These are phyloP conservation scores for Odocoileus virginianus DNA, from an alignment of 2,113 vertebrate genomes.

Conservation along the genomic window DNA sequence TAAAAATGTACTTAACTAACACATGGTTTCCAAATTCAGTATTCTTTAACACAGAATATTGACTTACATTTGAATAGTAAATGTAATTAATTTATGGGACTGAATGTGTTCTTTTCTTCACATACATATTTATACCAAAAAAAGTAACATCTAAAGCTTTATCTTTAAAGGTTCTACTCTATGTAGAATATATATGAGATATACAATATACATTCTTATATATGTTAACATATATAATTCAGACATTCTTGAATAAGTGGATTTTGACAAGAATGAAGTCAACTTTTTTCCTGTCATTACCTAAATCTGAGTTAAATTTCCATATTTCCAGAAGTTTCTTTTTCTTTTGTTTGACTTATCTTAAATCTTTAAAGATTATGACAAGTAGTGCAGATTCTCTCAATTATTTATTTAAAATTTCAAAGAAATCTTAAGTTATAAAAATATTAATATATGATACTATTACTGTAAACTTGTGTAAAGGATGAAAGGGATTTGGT, in stretches of 20 bases:
- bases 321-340: not conserved
- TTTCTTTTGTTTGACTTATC: not conserved
- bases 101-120: not conserved
- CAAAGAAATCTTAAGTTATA: not conserved
- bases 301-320: not conserved
- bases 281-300: not conserved
- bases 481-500: not conserved
- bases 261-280: not conserved
- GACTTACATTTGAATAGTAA: not conserved
- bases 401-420: not conserved
- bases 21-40: not conserved
- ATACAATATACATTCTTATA: not conserved
- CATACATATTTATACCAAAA: not conserved
- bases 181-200: not conserved
- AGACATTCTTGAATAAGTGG: not conserved
- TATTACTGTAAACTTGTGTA: not conserved
- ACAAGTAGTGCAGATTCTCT: accelerated
- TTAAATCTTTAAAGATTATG: not conserved
- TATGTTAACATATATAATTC: not conserved
- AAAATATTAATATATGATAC: not conserved
- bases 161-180: not conserved
- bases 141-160: not conserved
- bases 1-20: not conserved
- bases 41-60: not conserved
- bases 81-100: not conserved